Conservation (phyloP, 1,140 invertebrate genomes). For the Drosophila punjabiensis region DNA sequence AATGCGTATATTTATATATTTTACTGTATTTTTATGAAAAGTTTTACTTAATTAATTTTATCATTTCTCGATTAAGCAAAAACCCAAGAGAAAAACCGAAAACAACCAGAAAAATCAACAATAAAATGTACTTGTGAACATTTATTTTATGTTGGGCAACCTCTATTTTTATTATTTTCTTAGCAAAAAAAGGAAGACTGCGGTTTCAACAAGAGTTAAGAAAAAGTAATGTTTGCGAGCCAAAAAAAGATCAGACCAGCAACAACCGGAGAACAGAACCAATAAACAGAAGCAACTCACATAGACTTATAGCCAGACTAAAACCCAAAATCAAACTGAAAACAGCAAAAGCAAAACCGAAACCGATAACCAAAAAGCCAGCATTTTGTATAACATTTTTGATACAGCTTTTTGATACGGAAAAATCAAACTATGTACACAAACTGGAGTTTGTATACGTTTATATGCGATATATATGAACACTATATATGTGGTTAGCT, state of each 20-base stretch:
- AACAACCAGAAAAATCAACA: slow-evolving; percentile 51
- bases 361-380: slow-evolving; percentile 21
- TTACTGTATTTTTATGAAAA: slow-evolving; percentile 78
- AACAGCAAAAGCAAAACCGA: slow-evolving; percentile 50
- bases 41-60: slow-evolving; percentile 83
- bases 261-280: slow-evolving; percentile 58
- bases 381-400: slow-evolving; percentile 67
- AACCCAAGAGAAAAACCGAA: slow-evolving; percentile 56
- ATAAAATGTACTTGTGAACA: slow-evolving; percentile 77
- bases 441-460: slow-evolving; percentile 39
- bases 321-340: slow-evolving; percentile 26
- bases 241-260: slow-evolving; percentile 42
- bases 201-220: slow-evolving; percentile 59
- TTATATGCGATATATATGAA: slow-evolving; percentile 24
- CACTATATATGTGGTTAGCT: slow-evolving; percentile 45
- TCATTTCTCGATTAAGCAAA: slow-evolving; percentile 59
- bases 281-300: slow-evolving; percentile 68
- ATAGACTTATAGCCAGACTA: slow-evolving; percentile 66
- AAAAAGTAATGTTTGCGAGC: slow-evolving; percentile 50
- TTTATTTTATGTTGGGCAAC: slow-evolving; percentile 24
- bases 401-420: slow-evolving; percentile 73
- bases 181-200: slow-evolving; percentile 52
- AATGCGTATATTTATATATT: slow-evolving; percentile 57
- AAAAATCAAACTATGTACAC: slow-evolving; percentile 44
- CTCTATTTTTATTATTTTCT: neutral